Evolutionary conservation across 2,113 vertebrate genomes (phyloP), one percentile per base, ranked within the genome.

Genomic region (Corynorhinus townsendii): DNA sequence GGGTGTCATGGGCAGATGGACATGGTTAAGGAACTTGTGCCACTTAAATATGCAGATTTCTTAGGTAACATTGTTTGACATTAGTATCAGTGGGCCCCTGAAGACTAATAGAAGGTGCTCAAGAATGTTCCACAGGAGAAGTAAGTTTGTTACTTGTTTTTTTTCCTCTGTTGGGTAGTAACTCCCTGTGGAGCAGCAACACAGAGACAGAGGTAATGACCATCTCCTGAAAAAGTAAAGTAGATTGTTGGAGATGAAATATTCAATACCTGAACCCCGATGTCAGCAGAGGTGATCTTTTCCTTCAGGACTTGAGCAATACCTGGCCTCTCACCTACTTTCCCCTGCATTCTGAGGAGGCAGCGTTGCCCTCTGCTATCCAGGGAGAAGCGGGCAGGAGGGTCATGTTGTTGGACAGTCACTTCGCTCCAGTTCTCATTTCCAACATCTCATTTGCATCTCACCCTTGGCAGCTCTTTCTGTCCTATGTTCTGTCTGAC

Each of bases 21-120:
- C 26, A 76, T 49, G 47, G 22, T 66, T 83, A 85, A 90, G 43
- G 10, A 66, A 71, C 35, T 59, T 76, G 40, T 40, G 17, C 76
- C 87, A 90, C 10, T 77, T 86, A 64, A 87, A 83, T 45, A 89
- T 84, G 45, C 47, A 81, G 20, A 91, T 33, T 94, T 93, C 73
- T 49, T 56, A 93, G 49, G 28, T 15, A 30, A 79, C 52, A 69
- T 76, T 52, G 19, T 62, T 86, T 87, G 83, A 40, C 45, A 77
- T 86, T 68, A 71, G 17, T 62, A 77, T 54, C 86, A 90, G 2
- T 38, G 33, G 28, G 52, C 3, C 86, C 22, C 72, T 73, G 43
- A 82, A 64, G 59, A 91, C 81, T 40, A 95, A 19, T 80, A 49
- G 64, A 47, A 81, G 56, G 12, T 56, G 11, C 40, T 62, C 30